Conservation (phyloP, 2,888 invertebrate species). For the Heliconius charithonia region DNA sequence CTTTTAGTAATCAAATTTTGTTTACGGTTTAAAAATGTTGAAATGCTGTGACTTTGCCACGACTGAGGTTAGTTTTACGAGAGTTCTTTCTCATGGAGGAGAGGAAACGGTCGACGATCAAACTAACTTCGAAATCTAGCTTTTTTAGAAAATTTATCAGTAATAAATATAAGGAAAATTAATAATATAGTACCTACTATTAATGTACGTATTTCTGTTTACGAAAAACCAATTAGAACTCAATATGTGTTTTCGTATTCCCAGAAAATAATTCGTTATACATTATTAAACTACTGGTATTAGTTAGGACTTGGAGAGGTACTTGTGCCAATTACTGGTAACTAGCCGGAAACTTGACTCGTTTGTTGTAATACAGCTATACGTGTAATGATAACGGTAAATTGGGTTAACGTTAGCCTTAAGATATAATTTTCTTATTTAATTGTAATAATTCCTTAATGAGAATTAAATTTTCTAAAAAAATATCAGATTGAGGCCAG, state of each 20-base stretch:
- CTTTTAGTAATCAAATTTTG: constrained; percentile 70
- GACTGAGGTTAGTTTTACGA: too few species aligned
- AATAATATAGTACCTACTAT: background rate
- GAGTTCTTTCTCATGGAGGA: too few species aligned
- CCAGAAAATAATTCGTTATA: constrained; percentile 11
- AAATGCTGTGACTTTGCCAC: constrained; percentile 2
- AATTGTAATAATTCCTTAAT: background rate
- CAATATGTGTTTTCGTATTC: background rate
- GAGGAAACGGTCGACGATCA: too few species aligned
- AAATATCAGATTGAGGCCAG: too few species aligned
- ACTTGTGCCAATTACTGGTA: constrained; percentile 39
- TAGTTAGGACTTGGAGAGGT: constrained; percentile 34
- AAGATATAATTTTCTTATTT: constrained; percentile 4
- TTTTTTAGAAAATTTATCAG: background rate
- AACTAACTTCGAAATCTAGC: too few species aligned
- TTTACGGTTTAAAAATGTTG: constrained; percentile 57
- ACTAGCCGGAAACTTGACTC: constrained; percentile 34
- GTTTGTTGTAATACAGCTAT: constrained; percentile 33
- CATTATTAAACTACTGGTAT: constrained; percentile 27
- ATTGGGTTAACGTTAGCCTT: constrained; percentile 7
- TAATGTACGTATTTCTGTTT: background rate
- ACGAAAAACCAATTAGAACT: constrained; percentile 6
- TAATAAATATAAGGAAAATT: background rate
- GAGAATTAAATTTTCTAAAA: background rate
- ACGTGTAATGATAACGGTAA: constrained; percentile 20